Evolutionary conservation across 2,797 vertebrate species (phyloP), one percentile per base, ranked within the genome.

Genomic region (Malurus leucopterus): DNA sequence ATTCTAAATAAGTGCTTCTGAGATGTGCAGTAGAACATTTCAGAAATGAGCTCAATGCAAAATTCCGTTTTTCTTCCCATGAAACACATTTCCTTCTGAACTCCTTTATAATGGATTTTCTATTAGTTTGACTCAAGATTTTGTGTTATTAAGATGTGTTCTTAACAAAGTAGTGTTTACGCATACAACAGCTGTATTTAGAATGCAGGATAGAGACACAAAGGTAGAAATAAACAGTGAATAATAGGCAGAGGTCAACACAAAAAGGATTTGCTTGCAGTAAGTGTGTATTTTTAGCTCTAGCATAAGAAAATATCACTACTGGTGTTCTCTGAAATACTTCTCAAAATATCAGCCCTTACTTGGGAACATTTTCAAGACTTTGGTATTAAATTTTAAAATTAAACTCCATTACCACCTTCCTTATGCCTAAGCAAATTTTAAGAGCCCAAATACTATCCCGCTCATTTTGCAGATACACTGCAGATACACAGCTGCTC

Each of bases 271-370:
- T 79, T 90, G 72, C 54, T 83, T 74, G 51, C 43, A 80, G n/a
- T 23, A 77, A 91, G 59, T 61, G 38, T 54, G 83, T 54, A 85
- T 44, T 92, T 89, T 90, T 70, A 89, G 57, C 50, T 41, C 38
- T 73, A 47, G 68, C 6, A 3, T 81, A 79, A 77, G 71, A 82
- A 85, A 87, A 44, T 76, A 82, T 14, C 81, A 82, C 38, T 72
- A 46, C 6, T 44, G 27, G 46, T 59, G 30, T 47, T 88, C 54
- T 81, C 80, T 57, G 44, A 76, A 82, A 82, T 51, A 68, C 55
- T 77, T 88, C 58, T 54, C 70, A 92, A 94, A 90, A 84, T 84
- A 93, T 51, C 85, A 95, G 24, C 47, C 58, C 41, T 79, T 93
- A 49, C 57, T 73, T 91, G 54, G 68, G 59, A 82, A 91, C n/a